Percentiles rank a stretch among this genome's conserved stretches.
These are phyloP conservation scores for Fregetta grallaria DNA, from an alignment of 2,113 vertebrate genomes.

Conservation along the genomic window DNA sequence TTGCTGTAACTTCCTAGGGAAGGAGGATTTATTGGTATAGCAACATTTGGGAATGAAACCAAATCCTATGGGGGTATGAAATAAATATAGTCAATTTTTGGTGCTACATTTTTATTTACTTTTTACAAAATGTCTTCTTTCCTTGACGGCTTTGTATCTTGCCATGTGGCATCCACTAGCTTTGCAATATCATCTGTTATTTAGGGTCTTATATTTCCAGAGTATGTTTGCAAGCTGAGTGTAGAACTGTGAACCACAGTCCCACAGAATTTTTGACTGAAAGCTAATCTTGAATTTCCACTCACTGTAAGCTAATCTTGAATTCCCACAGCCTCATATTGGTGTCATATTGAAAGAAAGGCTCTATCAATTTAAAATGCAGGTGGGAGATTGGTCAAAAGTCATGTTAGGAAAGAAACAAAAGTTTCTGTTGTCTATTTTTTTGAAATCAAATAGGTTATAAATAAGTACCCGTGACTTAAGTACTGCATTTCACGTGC, in stretches of 20 bases:
- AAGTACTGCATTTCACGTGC: neutral
- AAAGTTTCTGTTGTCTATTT: neutral
- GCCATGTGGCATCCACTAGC: slow-evolving; percentile 43
- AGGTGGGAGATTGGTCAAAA: neutral
- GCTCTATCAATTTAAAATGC: neutral
- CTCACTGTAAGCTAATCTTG: neutral
- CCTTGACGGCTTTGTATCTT: slow-evolving; percentile 38
- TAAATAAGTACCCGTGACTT: neutral
- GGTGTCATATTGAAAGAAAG: neutral
- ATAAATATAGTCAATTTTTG: slow-evolving; percentile 46
- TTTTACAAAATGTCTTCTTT: slow-evolving; percentile 34
- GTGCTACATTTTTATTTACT: slow-evolving; percentile 39
- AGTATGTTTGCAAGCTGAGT: slow-evolving; percentile 54
- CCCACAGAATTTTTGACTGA: slow-evolving; percentile 7
- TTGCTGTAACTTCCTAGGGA: slow-evolving; percentile 19
- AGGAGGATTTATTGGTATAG: slow-evolving; percentile 58
- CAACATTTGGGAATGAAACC: slow-evolving; percentile 46
- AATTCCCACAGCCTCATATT: neutral
- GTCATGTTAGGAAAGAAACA: neutral
- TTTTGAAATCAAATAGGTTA: neutral
- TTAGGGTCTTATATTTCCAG: slow-evolving; percentile 52
- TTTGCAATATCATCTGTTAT: slow-evolving; percentile 60
- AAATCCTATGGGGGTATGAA: slow-evolving; percentile 35
- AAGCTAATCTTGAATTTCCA: neutral
- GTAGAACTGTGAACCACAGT: slow-evolving; percentile 39